phyloP scores from a whole-genome alignment of 2,113 vertebrate genomes.

The Rana temporaria region DNA sequence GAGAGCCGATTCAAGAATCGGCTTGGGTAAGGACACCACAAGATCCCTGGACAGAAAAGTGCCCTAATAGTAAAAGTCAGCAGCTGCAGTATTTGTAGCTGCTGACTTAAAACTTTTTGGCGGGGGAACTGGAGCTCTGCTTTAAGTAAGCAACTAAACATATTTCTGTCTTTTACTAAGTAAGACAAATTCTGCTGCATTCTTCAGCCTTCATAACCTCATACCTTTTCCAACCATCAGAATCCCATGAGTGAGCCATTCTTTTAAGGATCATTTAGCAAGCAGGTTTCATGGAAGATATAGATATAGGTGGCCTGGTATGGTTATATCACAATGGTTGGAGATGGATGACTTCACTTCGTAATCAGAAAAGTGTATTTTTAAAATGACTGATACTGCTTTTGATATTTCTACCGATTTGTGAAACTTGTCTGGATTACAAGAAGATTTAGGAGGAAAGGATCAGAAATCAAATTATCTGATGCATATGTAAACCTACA shows the following conservation, averaged over 20 bases:
- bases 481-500: constrained; percentile 7
- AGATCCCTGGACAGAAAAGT: too few relatives aligned
- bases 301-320: neutral
- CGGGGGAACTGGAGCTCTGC: too few relatives aligned
- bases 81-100: too few relatives aligned
- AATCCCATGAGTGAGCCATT: neutral
- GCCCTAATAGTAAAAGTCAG: too few relatives aligned
- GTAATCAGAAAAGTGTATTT: constrained; percentile 51
- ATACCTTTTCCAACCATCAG: neutral
- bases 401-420: constrained; percentile 34
- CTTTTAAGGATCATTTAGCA: constrained; percentile 18
- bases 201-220: neutral
- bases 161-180: neutral
- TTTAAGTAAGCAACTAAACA: neutral
- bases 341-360: constrained; percentile 22
- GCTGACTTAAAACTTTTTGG: too few relatives aligned
- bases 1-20: too few relatives aligned
- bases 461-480: neutral
- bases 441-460: constrained; percentile 3
- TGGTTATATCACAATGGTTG: constrained; percentile 1
- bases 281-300: constrained; percentile 19
- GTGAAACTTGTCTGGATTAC: constrained; percentile 26
- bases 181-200: neutral
- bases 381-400: constrained; percentile 41
- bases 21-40: too few relatives aligned